Evolutionary conservation across 2,113 vertebrate species (phyloP).

Genomic region (Mixornis gularis): DNA sequence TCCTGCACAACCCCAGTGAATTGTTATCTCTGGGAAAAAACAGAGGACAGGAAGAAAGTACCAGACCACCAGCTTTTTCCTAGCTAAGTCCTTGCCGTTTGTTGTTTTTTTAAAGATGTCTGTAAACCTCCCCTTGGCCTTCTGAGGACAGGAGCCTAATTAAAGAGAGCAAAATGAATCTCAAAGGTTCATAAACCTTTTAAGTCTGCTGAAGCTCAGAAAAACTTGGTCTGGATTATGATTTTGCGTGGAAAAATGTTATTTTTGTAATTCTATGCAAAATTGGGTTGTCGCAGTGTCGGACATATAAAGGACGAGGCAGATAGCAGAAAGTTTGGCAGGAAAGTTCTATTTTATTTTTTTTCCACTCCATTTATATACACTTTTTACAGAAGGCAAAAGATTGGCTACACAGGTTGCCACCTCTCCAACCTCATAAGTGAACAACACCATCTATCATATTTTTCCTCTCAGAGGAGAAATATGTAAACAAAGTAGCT

Average conservation of each 20-base stretch:
- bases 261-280: not conserved
- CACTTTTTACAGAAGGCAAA: no score
- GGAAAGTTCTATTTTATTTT: no score
- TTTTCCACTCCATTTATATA: no score
- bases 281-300: not conserved
- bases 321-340: no score
- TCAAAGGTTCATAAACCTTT: not conserved
- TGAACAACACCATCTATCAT: no score
- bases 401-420: no score
- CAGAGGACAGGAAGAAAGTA: not conserved
- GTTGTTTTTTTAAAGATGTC: not conserved
- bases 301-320: no score
- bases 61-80: not conserved
- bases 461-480: no score
- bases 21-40: not conserved
- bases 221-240: not conserved
- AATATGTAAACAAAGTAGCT: no score
- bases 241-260: not conserved
- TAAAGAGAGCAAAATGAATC: not conserved
- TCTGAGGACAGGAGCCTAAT: not conserved
- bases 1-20: not conserved
- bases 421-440: no score
- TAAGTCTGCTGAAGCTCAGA: not conserved
- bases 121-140: not conserved
- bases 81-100: not conserved